Evolutionary conservation across 1,140 invertebrate genomes (phyloP), one percentile per base, ranked within the genome.

Genomic region (Geopemphigus sp.): DNA sequence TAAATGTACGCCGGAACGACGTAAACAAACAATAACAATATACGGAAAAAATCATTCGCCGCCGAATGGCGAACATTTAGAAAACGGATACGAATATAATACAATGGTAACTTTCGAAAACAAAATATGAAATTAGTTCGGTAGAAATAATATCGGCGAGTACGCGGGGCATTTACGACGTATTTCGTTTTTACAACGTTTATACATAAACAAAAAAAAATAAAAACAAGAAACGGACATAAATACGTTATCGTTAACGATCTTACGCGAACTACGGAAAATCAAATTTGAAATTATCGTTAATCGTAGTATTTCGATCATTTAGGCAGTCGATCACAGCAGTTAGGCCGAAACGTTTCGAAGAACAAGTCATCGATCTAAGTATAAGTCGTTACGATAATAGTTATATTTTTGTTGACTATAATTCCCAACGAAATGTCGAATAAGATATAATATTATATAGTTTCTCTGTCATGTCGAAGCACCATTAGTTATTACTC

Each of bases 41-140:
- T 50, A 50, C 10, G 12, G 4, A 24, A 59, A 5, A 59, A 59
- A n/a, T n/a, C 26, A 59, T 26, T 59, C 39, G 24, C 15, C 15
- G 15, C 50, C 22, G 45, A 22, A 24, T 19, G 24, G n/a, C 39
- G 0, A 24, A 47, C 2, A 50, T 50, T 19, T 68, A 50, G n/a
- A 68, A 50, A 47, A 68, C 64, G 24, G 39, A 50, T 24, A 26
- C 12, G 39, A 64, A 50, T 68, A 68, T 68, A 68, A 50, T 50
- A 24, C 14, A 68, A 68, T 68, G 64, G 64, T 68, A 68, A 68
- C 64, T 68, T 68, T 68, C 2, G 15, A 47, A 66, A 66, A 26
- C 24, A 50, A 68, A 68, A 24, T 68, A 68, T 14, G n/a, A 68
- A 68, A 47, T 68, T 15, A 50, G 39, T 50, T 68, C 47, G 64